Percentiles rank a stretch among this genome's conserved stretches.
Evolutionary conservation across 1,140 invertebrate genomes (phyloP).

Genomic region (Drosophila mauritiana): DNA sequence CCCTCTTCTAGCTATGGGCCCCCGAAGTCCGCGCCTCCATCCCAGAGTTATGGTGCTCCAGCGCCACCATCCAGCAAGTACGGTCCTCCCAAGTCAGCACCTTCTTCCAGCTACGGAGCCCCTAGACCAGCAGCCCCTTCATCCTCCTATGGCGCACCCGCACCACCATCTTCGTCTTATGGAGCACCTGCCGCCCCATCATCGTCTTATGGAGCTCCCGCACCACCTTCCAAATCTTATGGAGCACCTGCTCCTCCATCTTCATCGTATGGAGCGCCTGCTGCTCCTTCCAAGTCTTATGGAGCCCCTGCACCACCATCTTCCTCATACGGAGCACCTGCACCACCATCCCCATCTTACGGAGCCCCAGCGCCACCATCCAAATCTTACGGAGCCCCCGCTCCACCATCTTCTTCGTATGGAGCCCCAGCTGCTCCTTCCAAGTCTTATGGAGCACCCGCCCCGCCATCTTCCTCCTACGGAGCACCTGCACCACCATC

Average conservation of each 20-base stretch:
- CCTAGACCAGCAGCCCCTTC: slow-evolving; percentile 57
- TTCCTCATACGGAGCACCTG: slow-evolving; percentile 71
- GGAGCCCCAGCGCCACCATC: slow-evolving; percentile 46
- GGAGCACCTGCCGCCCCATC: slow-evolving; percentile 20
- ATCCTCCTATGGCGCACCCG: slow-evolving; percentile 71
- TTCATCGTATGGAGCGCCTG: slow-evolving; percentile 73
- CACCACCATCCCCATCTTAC: slow-evolving; percentile 20
- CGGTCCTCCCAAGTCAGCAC: slow-evolving; percentile 83
- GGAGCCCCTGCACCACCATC: slow-evolving; percentile 59
- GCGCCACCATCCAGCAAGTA: slow-evolving; percentile 84
- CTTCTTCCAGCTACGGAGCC: slow-evolving; percentile 81
- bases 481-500: slow-evolving; percentile 67
- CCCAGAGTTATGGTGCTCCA: slow-evolving; percentile 85
- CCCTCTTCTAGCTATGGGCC: slow-evolving; percentile 82
- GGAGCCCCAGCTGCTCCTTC: slow-evolving; percentile 81
- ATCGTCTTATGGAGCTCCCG: slow-evolving; percentile 62
- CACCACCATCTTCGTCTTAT: neutral
- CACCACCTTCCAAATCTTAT: slow-evolving; percentile 37
- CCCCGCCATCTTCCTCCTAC: slow-evolving; percentile 79
- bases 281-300: slow-evolving; percentile 16
- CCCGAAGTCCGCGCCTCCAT: slow-evolving; percentile 71
- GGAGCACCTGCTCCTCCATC: slow-evolving; percentile 64
- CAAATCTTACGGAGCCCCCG: slow-evolving; percentile 84
- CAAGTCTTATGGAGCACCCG: slow-evolving; percentile 80
- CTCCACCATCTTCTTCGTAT: slow-evolving; percentile 71